phyloP scores from a whole-genome alignment of 2,888 invertebrate genomes.

The Drosophila cognata region DNA sequence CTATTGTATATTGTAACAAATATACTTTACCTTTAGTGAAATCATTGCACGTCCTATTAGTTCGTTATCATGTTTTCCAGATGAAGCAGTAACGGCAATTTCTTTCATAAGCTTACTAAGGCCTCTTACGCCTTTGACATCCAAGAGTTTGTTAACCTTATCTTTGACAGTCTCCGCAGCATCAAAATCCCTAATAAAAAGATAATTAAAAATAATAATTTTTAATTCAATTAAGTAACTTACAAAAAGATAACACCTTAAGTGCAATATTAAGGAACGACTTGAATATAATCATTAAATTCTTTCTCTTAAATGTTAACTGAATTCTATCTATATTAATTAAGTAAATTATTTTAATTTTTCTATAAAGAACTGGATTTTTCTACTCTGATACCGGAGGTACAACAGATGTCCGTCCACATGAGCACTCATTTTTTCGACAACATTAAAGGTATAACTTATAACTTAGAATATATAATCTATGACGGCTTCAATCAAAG shows the following conservation, averaged over 20 bases:
- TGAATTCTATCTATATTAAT: neutral
- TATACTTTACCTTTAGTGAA: conserved; percentile 87
- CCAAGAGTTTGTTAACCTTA: conserved; percentile 93
- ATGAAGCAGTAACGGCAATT: conserved; percentile 96
- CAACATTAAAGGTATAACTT: neutral
- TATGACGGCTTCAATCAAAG: neutral
- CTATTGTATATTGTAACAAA: neutral
- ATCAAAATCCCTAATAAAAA: conserved; percentile 90
- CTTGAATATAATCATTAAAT: neutral
- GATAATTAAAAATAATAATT: neutral
- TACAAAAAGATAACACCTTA: neutral
- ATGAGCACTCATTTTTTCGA: neutral
- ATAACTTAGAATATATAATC: neutral
- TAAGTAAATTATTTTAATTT: neutral
- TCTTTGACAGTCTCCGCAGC: conserved; percentile 95
- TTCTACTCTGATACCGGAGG: neutral
- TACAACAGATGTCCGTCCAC: neutral
- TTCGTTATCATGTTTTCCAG: conserved; percentile 97
- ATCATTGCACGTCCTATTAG: conserved; percentile 95
- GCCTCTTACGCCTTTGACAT: conserved; percentile 94
- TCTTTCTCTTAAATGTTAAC: neutral
- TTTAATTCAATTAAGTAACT: neutral
- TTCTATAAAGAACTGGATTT: neutral
- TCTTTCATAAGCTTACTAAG: conserved; percentile 94
- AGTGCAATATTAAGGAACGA: neutral